These are phyloP conservation scores for Tetranychus urticae DNA, from an alignment of 1,140 invertebrate genomes.

Conservation along the genomic window DNA sequence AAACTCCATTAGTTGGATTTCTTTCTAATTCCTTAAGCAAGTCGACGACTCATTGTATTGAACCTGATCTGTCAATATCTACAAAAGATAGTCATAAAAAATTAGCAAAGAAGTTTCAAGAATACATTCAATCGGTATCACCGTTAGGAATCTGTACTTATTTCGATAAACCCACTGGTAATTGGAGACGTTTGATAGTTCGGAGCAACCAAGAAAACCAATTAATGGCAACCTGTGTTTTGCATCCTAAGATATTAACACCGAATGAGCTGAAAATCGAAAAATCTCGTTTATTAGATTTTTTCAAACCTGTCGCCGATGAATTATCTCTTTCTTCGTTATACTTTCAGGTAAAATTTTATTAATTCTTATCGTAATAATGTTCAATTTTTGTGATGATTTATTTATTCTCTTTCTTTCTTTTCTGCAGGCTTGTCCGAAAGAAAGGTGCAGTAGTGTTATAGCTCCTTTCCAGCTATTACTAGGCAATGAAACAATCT, in stretches of 20 bases:
- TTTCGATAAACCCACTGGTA: conserved; percentile 35
- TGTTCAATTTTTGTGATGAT: background rate
- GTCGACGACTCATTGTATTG: conserved; percentile 17
- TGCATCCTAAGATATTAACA: conserved; percentile 28
- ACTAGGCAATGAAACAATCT: conserved; percentile 26
- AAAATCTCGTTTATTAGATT: background rate
- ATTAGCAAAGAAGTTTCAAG: conserved; percentile 18
- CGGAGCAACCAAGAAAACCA: conserved; percentile 34
- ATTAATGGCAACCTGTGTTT: conserved; percentile 61
- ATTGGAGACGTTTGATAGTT: conserved; percentile 65
- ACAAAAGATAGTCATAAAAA: conserved; percentile 19
- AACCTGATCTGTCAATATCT: conserved; percentile 18
- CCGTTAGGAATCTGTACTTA: background rate
- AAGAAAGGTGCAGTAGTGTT: background rate
- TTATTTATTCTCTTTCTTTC: background rate
- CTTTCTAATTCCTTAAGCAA: conserved; percentile 17
- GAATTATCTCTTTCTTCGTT: background rate
- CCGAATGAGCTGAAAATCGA: conserved; percentile 33
- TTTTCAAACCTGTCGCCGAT: background rate
- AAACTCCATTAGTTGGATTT: conserved; percentile 24
- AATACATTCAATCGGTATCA: conserved; percentile 10
- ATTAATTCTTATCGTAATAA: background rate
- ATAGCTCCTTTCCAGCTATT: background rate
- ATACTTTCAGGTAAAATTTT: background rate
- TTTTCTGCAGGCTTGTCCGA: background rate